These are phyloP conservation scores for Balearica regulorum DNA, from an alignment of 2,797 vertebrate genomes.

Conservation along the genomic window DNA sequence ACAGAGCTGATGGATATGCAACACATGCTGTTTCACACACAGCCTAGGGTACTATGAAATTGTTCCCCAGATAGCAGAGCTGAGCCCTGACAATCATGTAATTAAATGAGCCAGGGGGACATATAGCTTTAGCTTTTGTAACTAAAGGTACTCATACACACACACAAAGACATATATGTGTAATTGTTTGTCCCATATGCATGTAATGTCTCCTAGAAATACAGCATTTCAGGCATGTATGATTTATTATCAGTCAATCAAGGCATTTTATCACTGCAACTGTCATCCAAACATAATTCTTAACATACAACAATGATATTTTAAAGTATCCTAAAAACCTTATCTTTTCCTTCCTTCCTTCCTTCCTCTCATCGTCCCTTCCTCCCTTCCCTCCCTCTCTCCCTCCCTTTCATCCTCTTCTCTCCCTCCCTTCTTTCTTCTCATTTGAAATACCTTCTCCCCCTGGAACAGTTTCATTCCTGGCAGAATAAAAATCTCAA, in stretches of 20 bases:
- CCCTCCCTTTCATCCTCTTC: too few relatives aligned
- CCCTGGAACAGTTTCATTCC: background rate
- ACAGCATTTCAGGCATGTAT: background rate
- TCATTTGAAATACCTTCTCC: background rate
- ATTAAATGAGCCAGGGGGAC: background rate
- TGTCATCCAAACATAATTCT: background rate
- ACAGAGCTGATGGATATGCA: background rate
- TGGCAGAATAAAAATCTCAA: background rate
- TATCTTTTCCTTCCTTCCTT: too few relatives aligned
- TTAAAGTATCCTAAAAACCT: background rate
- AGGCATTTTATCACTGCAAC: background rate
- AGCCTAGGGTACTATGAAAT: background rate
- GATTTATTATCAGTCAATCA: background rate
- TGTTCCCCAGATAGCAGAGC: background rate
- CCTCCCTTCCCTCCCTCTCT: fast-evolving
- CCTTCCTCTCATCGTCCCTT: fast-evolving
- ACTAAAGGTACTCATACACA: background rate
- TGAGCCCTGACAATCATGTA: background rate
- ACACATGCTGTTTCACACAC: background rate
- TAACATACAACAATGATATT: background rate
- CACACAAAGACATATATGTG: background rate
- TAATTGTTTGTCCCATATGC: background rate
- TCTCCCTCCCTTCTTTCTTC: fast-evolving
- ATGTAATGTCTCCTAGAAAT: background rate
- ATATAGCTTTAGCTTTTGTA: background rate